These are phyloP conservation scores for Gouania willdenowi DNA, from an alignment of 2,797 vertebrate genomes.

Conservation along the genomic window DNA sequence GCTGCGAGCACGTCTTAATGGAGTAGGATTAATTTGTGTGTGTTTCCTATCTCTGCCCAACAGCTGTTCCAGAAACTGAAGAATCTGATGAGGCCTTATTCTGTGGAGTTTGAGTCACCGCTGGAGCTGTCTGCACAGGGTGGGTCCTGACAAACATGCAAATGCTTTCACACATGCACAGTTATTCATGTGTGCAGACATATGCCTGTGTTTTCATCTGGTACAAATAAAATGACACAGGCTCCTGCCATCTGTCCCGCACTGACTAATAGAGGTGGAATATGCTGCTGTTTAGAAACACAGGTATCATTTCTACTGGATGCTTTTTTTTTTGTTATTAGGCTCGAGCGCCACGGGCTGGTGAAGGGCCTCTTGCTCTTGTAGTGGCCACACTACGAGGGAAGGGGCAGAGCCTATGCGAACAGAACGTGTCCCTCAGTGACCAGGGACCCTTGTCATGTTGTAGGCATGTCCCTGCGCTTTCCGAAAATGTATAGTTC, in stretches of 20 bases:
- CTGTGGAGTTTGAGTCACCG: conserved; percentile 93
- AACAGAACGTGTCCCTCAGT: no score
- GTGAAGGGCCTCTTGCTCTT: no score
- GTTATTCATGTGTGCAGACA: not conserved
- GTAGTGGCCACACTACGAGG: no score
- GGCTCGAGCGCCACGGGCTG: no score
- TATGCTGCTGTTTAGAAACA: no score
- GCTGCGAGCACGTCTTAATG: conserved; percentile 21
- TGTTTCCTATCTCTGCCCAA: conserved; percentile 66
- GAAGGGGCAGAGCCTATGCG: no score
- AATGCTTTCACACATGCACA: not conserved
- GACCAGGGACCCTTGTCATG: no score
- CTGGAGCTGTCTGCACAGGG: conserved; percentile 98
- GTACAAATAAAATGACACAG: not conserved
- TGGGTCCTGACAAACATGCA: conserved; percentile 59
- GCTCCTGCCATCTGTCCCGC: not conserved
- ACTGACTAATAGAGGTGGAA: conserved; percentile 5
- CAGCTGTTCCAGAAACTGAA: conserved; percentile 98
- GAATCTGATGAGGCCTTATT: conserved; percentile 97
- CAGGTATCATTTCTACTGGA: no score
- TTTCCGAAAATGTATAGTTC: no score
- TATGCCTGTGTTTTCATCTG: not conserved
- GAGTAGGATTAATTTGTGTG: conserved; percentile 43
- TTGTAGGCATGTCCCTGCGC: no score
- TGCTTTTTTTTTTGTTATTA: no score